These are phyloP conservation scores for Tenthredo mesomela DNA, from an alignment of 2,888 invertebrate genomes.

Conservation along the genomic window DNA sequence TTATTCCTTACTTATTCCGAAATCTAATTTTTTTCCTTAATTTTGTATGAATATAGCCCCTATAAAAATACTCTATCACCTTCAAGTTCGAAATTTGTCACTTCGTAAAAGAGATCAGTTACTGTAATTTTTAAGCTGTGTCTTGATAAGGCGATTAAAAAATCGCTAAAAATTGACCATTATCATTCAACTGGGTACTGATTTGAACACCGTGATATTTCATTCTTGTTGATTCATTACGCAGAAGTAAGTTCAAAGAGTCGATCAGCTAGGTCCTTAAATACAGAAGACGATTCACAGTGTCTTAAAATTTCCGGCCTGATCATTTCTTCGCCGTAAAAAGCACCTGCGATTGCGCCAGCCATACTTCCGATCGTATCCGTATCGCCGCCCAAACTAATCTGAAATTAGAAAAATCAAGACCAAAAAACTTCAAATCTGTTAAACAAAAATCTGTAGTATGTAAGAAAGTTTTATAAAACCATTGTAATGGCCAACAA, in stretches of 20 bases:
- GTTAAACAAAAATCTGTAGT: neutral
- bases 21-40: neutral
- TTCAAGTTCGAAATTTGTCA: neutral
- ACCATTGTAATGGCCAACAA: neutral
- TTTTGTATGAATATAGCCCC: neutral
- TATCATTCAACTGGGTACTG: neutral
- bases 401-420: conserved; percentile 66
- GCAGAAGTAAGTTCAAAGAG: conserved; percentile 70
- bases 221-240: neutral
- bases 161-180: neutral
- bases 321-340: conserved; percentile 82
- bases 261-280: conserved; percentile 80
- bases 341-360: conserved; percentile 85
- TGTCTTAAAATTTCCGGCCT: conserved; percentile 79
- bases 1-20: neutral
- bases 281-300: conserved; percentile 82
- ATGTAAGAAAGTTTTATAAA: neutral
- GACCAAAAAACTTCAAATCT: neutral
- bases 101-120: neutral
- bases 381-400: conserved; percentile 87
- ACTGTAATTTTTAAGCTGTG: neutral
- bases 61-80: neutral
- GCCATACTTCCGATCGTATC: conserved; percentile 90
- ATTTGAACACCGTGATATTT: neutral
- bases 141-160: neutral